Conservation (phyloP, 2,888 invertebrate genomes). For the Caenorhabditis drosophilae region DNA sequence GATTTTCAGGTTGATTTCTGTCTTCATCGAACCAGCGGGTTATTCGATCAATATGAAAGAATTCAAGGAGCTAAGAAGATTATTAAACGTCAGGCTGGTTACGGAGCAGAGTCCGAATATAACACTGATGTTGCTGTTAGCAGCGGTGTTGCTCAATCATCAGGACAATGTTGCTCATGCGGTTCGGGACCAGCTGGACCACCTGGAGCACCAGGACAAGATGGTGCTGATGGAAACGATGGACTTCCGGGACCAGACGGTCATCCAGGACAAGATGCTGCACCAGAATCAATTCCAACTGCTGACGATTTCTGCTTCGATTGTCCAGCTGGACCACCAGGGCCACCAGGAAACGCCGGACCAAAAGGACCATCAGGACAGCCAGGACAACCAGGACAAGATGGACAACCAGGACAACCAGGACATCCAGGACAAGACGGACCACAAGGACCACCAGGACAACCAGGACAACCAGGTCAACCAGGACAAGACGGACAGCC, state of each 20-base stretch:
- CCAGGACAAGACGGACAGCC: constrained; percentile 54
- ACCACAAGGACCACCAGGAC: constrained; percentile 53
- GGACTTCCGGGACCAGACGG: constrained; percentile 59
- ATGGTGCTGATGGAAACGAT: constrained; percentile 56
- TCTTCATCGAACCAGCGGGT: constrained; percentile 56
- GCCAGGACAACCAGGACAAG: constrained; percentile 42
- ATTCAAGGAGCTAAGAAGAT: constrained; percentile 54
- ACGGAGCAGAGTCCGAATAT: constrained; percentile 40
- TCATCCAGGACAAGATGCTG: constrained; percentile 59
- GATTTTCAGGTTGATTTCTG: constrained; percentile 56
- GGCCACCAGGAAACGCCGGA: constrained; percentile 56
- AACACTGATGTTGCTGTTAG: constrained; percentile 33
- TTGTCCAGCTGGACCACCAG: constrained; percentile 57
- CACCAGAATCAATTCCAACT: constrained; percentile 41
- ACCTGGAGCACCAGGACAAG: constrained; percentile 59
- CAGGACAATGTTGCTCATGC: constrained; percentile 59
- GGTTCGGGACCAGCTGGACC: constrained; percentile 55
- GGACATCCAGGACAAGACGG: constrained; percentile 53
- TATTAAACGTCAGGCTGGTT: constrained; percentile 54
- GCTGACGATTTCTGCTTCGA: constrained; percentile 55
- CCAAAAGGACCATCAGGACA: constrained; percentile 52
- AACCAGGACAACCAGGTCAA: constrained; percentile 47
- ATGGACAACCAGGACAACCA: constrained; percentile 47
- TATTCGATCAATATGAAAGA: constrained; percentile 56
- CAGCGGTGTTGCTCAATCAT: constrained; percentile 7